Evolutionary conservation across 2,888 invertebrate genomes (phyloP), one percentile per base, ranked within the genome.

Genomic region (Hedychridium roseum): DNA sequence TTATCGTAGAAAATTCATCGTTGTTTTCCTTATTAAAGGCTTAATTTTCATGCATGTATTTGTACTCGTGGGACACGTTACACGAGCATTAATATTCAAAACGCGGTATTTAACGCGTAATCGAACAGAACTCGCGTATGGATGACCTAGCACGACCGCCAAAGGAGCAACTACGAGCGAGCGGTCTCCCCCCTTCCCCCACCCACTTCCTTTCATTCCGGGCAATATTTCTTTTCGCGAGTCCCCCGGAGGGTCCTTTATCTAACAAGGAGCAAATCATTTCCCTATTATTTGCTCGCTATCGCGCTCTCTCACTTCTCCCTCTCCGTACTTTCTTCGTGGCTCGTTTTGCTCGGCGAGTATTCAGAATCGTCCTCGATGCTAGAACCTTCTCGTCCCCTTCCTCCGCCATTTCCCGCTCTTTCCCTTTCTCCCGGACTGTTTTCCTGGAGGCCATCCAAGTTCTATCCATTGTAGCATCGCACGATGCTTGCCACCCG

Each of bases 231-330:
- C 76, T 78, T 78, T 78, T 71, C 74, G 64, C 71, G 68, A 67
- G 69, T 66, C 71, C 69, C 72, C 69, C 66, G 60, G 57, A 51
- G 57, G 66, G 71, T 70, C 70, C 76, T 78, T 78, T 78, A 78
- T 78, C 76, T 76, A 77, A 76, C 78, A 77, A 76, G 77, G 75
- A 78, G 77, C 77, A 77, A 78, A 78, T 78, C 77, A 78, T 78
- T 78, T 78, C 78, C 76, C 78, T 78, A 78, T 78, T 78, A 78
- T 78, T 78, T 76, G 73, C 76, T 76, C 73, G 74, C 75, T 76
- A 77, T 77, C 76, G 70, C 68, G 51, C 61, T 67, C 66, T 62
- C 59, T 58, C 64, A 66, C n/a, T n/a, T n/a, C n/a, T n/a, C n/a
- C n/a, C n/a, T 50, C 61, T 63, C 65, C 58, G 36, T 50, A 46